phyloP scores from a whole-genome alignment of 2,113 vertebrate species.

The Limanda limanda region DNA sequence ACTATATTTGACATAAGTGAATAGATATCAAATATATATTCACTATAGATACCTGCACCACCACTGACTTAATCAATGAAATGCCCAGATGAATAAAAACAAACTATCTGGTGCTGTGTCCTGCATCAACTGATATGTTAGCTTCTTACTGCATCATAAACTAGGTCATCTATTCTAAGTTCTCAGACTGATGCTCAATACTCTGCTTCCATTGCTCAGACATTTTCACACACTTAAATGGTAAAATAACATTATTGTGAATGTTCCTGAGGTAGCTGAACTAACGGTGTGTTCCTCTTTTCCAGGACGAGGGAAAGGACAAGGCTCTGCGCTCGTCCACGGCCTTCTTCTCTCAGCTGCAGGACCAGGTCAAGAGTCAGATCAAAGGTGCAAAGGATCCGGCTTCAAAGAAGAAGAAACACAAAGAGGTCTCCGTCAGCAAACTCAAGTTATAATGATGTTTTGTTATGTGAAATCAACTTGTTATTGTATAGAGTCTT shows the following conservation, averaged over 20 bases:
- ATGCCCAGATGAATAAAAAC: too few species aligned
- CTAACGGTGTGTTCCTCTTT: slow-evolving; percentile 11
- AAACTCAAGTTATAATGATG: slow-evolving; percentile 90
- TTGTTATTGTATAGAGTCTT: slow-evolving; percentile 69
- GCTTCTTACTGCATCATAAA: too few species aligned
- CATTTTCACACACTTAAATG: not conserved
- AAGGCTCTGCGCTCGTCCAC: slow-evolving; percentile 93
- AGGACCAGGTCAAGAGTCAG: slow-evolving; percentile 96
- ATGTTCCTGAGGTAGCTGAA: not conserved
- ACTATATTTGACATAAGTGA: too few species aligned
- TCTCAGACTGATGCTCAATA: too few species aligned
- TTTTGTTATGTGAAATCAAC: slow-evolving; percentile 1
- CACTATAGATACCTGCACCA: too few species aligned
- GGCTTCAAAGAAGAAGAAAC: slow-evolving; percentile 86
- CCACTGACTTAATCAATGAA: too few species aligned
- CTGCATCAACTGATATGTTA: too few species aligned
- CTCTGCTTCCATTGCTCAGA: too few species aligned
- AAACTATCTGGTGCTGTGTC: too few species aligned
- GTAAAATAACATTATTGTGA: not conserved
- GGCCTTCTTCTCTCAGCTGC: slow-evolving; percentile 95
- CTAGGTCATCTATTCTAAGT: too few species aligned
- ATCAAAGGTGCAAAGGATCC: slow-evolving; percentile 86
- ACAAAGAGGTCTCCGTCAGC: slow-evolving; percentile 85
- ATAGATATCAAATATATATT: too few species aligned
- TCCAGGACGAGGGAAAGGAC: slow-evolving; percentile 94